Evolutionary conservation across 2,888 invertebrate genomes (phyloP), one percentile per base, ranked within the genome.

Genomic region (Machimus atricapillus): DNA sequence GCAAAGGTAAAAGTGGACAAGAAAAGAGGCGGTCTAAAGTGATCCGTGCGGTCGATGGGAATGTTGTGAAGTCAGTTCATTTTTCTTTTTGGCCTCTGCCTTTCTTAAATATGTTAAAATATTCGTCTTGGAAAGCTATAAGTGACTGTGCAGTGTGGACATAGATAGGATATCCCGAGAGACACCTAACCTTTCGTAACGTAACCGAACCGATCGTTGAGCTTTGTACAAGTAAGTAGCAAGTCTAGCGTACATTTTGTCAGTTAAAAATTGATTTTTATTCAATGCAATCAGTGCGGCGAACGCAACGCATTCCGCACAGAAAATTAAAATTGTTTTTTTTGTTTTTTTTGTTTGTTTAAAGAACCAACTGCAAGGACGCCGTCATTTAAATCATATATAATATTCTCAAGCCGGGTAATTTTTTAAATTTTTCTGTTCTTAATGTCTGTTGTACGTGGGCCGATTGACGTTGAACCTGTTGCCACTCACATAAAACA

Each of bases 71-170:
- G 56, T 79, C 79, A 52, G 79, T 79, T 46, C 52, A 5, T 9
- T 78, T 78, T 78, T 23, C 23, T 43, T 46, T 40, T 27, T n/a
- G n/a, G 37, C 27, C 46, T 78, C 43, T 37, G 23, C 52, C n/a
- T 79, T 79, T 52, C 79, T 7, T 79, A 52, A 79, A 79, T 79
- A 79, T 79, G 79, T 79, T 79, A 14, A 46, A 79, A 52, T 79
- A 79, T 79, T 79, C 52, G 52, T 52, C 52, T 40, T 46, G 52
- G 52, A 79, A 52, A 79, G 52, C 27, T 46, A 79, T 56, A 31
- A 52, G 27, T 79, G 27, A 52, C 7, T 79, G 79, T 79, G 79
- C 16, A 27, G 79, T 79, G 79, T 16, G 79, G 79, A 79, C 79
- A 79, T 79, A 79, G 79, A 79, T 79, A 79, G 79, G 52, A 46